Conservation (phyloP, 2,113 vertebrate species). For the Actenoides lindsayi region DNA sequence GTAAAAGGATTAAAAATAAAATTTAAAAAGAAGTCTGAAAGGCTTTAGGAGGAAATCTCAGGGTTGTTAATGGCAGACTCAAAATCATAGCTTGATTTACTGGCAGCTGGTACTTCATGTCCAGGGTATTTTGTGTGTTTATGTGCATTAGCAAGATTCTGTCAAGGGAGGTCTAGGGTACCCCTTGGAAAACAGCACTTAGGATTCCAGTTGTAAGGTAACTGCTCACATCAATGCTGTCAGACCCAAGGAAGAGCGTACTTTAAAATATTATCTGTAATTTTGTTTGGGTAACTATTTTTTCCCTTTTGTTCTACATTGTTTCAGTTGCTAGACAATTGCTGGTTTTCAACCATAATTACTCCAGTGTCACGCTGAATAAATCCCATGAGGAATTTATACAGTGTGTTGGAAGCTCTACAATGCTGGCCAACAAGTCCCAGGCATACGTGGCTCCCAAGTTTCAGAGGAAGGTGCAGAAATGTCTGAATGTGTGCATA, state of each 20-base stretch:
- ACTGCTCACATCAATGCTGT: background rate
- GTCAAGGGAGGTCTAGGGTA: background rate
- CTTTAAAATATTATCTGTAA: background rate
- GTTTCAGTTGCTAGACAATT: background rate
- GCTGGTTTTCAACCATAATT: background rate
- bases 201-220: background rate
- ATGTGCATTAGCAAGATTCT: background rate
- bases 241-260: background rate
- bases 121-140: background rate
- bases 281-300: background rate
- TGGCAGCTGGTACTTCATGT: background rate
- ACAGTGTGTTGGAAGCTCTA: background rate
- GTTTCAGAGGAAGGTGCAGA: background rate
- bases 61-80: background rate
- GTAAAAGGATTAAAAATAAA: background rate
- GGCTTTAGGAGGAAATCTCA: background rate
- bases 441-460: rapidly evolving
- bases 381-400: background rate
- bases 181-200: background rate
- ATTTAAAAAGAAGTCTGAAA: background rate
- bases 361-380: background rate
- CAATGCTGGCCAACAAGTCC: background rate
- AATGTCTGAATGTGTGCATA: background rate
- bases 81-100: background rate
- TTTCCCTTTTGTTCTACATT: background rate